Base-by-base conservation (phyloP, 2,113 vertebrate species). In the Dicentrarchus labrax region DNA sequence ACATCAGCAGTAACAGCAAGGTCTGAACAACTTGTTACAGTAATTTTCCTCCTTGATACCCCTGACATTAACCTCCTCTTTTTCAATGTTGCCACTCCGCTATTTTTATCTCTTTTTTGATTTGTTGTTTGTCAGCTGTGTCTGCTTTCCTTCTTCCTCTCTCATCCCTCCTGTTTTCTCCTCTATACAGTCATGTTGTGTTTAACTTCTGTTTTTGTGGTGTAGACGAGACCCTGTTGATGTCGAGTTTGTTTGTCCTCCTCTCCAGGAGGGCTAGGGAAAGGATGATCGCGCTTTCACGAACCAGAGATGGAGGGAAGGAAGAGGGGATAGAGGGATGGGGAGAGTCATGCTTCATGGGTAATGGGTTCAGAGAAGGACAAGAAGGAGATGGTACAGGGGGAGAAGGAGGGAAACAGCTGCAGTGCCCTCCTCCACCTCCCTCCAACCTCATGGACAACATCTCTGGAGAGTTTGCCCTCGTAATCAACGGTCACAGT, bases 401-500 rank as follows among this genome's bases (percentile, higher is more conserved):
- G 48, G 68, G n/a, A 71, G 77, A 53, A 67, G 77, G 77, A 70
- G 86, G 92, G 13, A 90, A 93, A 77, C 84, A 87, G 62, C 68
- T 80, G 57, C 72, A 85, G 38, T 39, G 56, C 8, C 38, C 45
- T 22, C 88, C 91, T 30, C 81, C 94, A 21, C 91, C 93, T 48
- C 90, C 96, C 30, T 88, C 95, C 1, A 96, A 94, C 0, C 93
- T 96, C 86, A 94, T 97, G 92, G 97, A 99, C 78, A 96, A 96
- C 9, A 93, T 98, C 2, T 94, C 96, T 0, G 97, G 97, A 13
- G 98, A 99, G 79, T 99, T 97, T 0, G 98, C 97, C 59, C 91
- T 99, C 6, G 94, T 99, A 67, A 96, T 99, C 95, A 98, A 94
- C 0, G 98, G 98, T 15, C 98, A 99, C 94, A 98, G 98, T 85